Evolutionary conservation across 2,797 vertebrate genomes (phyloP), one percentile per base, ranked within the genome.

Genomic region (Serranus cabrilla): DNA sequence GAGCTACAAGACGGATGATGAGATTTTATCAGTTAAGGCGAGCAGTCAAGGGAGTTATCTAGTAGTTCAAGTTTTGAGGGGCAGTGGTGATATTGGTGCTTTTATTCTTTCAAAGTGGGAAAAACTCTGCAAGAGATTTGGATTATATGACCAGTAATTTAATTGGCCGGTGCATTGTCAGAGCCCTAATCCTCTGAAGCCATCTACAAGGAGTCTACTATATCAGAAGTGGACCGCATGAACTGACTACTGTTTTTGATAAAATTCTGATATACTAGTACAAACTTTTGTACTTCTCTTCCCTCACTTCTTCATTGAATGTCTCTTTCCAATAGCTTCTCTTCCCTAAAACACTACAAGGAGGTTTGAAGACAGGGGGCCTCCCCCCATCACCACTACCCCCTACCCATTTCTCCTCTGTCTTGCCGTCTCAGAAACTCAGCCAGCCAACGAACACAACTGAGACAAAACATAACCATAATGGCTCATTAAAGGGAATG

Each of bases 401-500:
- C 59, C 54, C 75, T 68, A 74, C 83, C 80, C 81, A 49, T 81
- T 81, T 73, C 74, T 83, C 63, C 84, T 82, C 85, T 87, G 85
- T 89, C 88, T 87, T 76, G 65, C 81, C 60, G 27, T 86, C 75
- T 89, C 91, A 91, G 81, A 89, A 88, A 88, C 85, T 81, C 92
- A 92, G 87, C 89, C 92, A 93, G 87, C 87, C 91, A 92, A 90
- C 83, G 66, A 93, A 92, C 89, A 92, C 83, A 74, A 88, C 87
- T 76, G 78, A 92, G 89, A 92, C 91, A 92, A 93, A 94, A 93
- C 92, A 93, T 70, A 87, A 89, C 81, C 86, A 87, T 93, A 93
- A 94, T 91, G 92, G 91, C 94, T 95, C 92, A 94, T 95, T 95
- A 95, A 92, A 94, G 86, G 88, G 90, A 91, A 92, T 83, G 82